Evolutionary conservation across 92 coral and sea anemone species (phyloP).

Genomic region (Epizoanthus rinbou): DNA sequence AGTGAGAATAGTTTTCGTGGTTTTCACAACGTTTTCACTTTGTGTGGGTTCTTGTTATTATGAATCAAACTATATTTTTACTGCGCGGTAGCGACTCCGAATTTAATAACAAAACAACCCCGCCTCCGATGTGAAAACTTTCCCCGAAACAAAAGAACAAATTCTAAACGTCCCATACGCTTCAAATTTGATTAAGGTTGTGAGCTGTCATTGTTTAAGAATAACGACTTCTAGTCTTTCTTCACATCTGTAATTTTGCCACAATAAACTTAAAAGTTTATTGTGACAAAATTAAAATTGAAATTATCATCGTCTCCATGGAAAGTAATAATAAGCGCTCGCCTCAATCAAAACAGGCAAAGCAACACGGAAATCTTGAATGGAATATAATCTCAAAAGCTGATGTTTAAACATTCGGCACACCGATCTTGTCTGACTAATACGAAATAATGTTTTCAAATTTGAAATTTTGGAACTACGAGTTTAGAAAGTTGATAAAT

Average conservation of each 20-base stretch:
- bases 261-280: neutral
- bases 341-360: neutral
- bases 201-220: neutral
- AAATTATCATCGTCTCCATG: neutral
- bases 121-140: neutral
- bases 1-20: neutral
- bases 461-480: neutral
- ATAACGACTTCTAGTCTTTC: neutral
- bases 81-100: neutral
- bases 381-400: too few species aligned
- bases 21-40: neutral
- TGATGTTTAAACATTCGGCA: too few species aligned
- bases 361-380: neutral
- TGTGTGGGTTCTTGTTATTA: neutral
- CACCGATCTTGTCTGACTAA: too few species aligned
- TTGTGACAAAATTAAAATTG: too few species aligned
- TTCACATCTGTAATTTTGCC: neutral
- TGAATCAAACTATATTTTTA: neutral
- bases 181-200: constrained; percentile 1
- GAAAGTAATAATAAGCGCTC: neutral
- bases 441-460: neutral
- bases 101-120: neutral
- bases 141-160: neutral
- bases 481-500: too few species aligned
- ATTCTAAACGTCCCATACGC: neutral